Percentiles rank a stretch among this genome's conserved stretches.
phyloP scores from a whole-genome alignment of 1,140 invertebrate species.

The Ylistrum balloti region DNA sequence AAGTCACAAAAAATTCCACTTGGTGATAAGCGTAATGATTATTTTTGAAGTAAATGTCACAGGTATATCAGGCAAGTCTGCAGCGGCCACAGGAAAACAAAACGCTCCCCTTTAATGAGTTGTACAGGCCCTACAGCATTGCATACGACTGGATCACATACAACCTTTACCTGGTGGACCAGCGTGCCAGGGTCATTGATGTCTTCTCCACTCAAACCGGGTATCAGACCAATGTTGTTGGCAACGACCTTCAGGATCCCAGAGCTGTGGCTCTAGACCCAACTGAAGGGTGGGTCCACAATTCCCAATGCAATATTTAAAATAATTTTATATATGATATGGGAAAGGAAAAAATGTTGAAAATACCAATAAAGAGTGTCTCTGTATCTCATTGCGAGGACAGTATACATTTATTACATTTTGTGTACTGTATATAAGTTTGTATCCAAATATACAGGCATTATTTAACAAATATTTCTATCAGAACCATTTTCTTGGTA shows the following conservation, averaged over 20 bases:
- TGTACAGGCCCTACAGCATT: constrained; percentile 88
- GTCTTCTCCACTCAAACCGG: constrained; percentile 92
- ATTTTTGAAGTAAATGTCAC: constrained; percentile 50
- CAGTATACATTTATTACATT: no score
- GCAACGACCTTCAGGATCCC: constrained; percentile 94
- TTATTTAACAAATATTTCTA: no score
- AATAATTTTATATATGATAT: no score
- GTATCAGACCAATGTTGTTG: constrained; percentile 93
- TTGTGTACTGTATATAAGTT: no score
- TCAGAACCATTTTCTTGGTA: no score
- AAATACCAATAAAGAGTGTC: no score
- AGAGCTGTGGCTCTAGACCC: constrained; percentile 96
- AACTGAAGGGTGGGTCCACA: constrained; percentile 87
- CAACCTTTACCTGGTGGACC: constrained; percentile 97
- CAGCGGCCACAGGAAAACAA: constrained; percentile 76
- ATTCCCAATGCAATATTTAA: no score
- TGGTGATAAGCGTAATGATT: no score
- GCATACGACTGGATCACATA: constrained; percentile 99
- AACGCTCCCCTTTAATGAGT: constrained; percentile 67
- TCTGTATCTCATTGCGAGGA: no score
- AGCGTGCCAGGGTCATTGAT: constrained; percentile 94
- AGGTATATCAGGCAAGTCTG: constrained; percentile 76
- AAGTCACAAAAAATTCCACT: no score
- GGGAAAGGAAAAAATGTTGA: no score
- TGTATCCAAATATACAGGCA: no score